Percentiles rank a stretch among this genome's conserved stretches.
Conservation (phyloP, 2,113 vertebrate genomes). For the Cnemophilus loriae region DNA sequence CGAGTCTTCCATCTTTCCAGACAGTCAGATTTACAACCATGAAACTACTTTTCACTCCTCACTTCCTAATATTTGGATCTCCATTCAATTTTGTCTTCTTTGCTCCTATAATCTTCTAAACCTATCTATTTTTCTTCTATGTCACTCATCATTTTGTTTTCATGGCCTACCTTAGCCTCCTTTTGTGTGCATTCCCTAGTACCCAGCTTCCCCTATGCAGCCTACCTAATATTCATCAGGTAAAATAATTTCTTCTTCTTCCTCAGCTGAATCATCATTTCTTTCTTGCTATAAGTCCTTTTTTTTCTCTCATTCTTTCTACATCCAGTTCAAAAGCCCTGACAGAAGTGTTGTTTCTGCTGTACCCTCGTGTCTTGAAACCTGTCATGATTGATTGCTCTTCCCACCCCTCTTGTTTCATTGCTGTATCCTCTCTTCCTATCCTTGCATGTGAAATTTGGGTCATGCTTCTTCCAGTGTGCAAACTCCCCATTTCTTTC, state of each 20-base stretch:
- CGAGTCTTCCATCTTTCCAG: neutral
- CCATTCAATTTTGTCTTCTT: neutral
- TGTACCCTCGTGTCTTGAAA: neutral
- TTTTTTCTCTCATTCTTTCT: neutral
- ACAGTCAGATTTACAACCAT: neutral
- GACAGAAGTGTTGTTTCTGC: neutral
- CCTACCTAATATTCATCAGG: neutral
- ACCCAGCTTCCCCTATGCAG: neutral
- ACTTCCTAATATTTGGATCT: slow-evolving; percentile 1
- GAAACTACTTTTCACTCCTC: slow-evolving; percentile 42
- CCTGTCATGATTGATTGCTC: neutral
- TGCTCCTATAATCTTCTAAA: neutral
- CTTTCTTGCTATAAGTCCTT: neutral
- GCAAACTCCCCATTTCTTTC: neutral
- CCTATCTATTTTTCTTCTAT: neutral
- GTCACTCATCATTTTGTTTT: slow-evolving; percentile 26
- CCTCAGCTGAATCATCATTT: neutral
- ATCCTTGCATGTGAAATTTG: neutral
- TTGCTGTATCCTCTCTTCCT: neutral
- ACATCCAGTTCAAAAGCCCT: neutral
- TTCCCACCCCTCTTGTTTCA: neutral
- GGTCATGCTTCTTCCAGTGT: neutral
- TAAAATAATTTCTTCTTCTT: neutral
- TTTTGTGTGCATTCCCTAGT: neutral
- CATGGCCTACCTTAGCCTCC: neutral